Evolutionary conservation across 2,113 vertebrate genomes (phyloP).

Genomic region (Ancistrus triradiatus): DNA sequence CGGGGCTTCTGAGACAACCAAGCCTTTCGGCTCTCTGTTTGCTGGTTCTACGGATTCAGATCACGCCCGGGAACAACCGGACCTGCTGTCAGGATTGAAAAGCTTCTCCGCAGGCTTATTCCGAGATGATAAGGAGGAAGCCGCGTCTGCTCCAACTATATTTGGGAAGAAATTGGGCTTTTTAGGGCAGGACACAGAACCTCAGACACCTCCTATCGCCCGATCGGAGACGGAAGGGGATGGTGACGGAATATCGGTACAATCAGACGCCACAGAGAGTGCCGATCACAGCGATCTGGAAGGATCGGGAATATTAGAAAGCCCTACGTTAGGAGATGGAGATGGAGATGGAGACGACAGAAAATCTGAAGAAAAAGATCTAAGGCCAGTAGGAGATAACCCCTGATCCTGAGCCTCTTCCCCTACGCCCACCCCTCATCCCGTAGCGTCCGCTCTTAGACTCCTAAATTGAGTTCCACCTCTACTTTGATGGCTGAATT

Average conservation of each 20-base stretch:
- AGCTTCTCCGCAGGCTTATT: slow-evolving; percentile 79
- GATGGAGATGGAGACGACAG: no score
- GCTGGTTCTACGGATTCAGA: slow-evolving; percentile 49
- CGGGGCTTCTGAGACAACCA: slow-evolving; percentile 62
- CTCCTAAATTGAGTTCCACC: no score
- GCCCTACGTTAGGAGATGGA: no score
- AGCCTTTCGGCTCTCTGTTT: slow-evolving; percentile 79
- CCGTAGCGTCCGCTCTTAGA: no score
- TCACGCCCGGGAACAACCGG: slow-evolving; percentile 48
- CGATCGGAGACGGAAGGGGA: slow-evolving; percentile 41
- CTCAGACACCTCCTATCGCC: slow-evolving; percentile 47
- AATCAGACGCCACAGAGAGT: slow-evolving; percentile 58
- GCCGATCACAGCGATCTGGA: slow-evolving; percentile 62
- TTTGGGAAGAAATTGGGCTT: slow-evolving; percentile 80
- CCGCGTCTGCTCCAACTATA: slow-evolving; percentile 57
- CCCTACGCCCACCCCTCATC: no score
- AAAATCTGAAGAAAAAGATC: no score
- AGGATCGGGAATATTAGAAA: no score
- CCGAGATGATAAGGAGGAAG: slow-evolving; percentile 73
- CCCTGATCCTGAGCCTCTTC: no score
- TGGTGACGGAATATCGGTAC: slow-evolving; percentile 48
- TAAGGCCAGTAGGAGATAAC: no score
- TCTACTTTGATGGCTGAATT: no score
- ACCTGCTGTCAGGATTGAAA: slow-evolving; percentile 81
- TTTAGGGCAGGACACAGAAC: slow-evolving; percentile 68